Evolutionary conservation across 2,888 invertebrate species (phyloP), one percentile per base, ranked within the genome.

Genomic region (Acanthosoma haemorrhoidale): DNA sequence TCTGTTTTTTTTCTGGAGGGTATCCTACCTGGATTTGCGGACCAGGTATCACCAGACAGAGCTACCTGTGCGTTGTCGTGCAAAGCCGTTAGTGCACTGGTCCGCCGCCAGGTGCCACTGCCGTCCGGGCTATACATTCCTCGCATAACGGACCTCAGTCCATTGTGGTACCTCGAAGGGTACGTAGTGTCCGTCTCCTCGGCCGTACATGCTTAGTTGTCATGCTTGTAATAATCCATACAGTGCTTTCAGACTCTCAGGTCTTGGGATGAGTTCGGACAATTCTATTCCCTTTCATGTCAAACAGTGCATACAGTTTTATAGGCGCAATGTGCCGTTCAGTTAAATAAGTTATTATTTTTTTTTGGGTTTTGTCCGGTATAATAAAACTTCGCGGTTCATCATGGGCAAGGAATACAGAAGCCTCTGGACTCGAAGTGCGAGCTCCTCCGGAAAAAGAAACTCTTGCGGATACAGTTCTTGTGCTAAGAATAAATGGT

Each of bases 91-190:
- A 34, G 9, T 38, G 34, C 34, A 8, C 13, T 5, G 4, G 25
- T 8, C 21, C 0, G 6, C 38, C 61, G 61, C 34, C 8, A 61
- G 61, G 38, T 61, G 21, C 21, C 61, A 21, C 6, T 36, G 36
- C 34, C n/a, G 36, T 34, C 61, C 21, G 9, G 18, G 34, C 36
- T 36, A 36, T 36, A 36, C 15, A 36, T 61, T 36, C 61, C 25
- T 61, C 61, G 36, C 61, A 61, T 61, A 61, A 61, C 61, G 61
- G 61, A 61, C 61, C 61, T 61, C 61, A 61, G 61, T 61, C 61
- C 36, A 38, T 61, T 61, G 61, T 61, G 21, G 61, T 36, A 18
- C 34, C 61, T 61, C 61, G 61, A 2, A 36, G 21, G 61, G 61
- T 36, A 61, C 21, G 61, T 21, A 18, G 34, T 36, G 61, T 36